Base-by-base conservation (phyloP, 2,113 vertebrate genomes). In the Thinocorus orbignyianus region DNA sequence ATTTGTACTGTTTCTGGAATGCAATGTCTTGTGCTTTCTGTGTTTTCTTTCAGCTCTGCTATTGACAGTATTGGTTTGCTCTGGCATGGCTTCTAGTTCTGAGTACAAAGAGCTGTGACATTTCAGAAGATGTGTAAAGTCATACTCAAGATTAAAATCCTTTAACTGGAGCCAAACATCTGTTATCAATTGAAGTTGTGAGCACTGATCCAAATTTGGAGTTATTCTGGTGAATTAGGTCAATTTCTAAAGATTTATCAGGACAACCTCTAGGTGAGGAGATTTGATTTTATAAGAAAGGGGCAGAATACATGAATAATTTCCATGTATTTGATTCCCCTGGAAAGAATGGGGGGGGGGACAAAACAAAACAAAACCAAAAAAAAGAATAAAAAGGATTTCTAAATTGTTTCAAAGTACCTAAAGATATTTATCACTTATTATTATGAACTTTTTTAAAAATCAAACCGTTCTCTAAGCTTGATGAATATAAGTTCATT, bases 81-180 rank as follows among this genome's bases (percentile, higher is more conserved):
- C 85, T 93, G 82, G 81, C 90, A 78, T 54, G 17, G 72, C 44
- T 93, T 91, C 73, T 88, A 88, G 35, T 78, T 92, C 70, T 39
- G 46, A 96, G 85, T 91, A 93, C 62, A 92, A 96, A 93, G 82
- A 93, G 51, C 80, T 73, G 86, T 95, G 90, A 95, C 86, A 97
- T 94, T 95, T 95, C 81, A 87, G 90, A 84, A 96, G 84, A 65
- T 92, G 54, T 91, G 88, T 90, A 82, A 93, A 88, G 81, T 77
- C 78, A 85, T 54, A 65, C 46, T 88, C 55, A 73, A 72, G 68
- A 86, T 74, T 80, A 65, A 92, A 86, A 76, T 65, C 24, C 57
- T 94, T 88, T 94, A 64, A 70, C 73, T 77, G 81, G 51, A 94
- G 58, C 73, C 84, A 95, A 95, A 94, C 93, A 93, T 95, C 88